These are phyloP conservation scores for Ctenoplectra terminalis DNA, from an alignment of 1,140 invertebrate species.

Conservation along the genomic window DNA sequence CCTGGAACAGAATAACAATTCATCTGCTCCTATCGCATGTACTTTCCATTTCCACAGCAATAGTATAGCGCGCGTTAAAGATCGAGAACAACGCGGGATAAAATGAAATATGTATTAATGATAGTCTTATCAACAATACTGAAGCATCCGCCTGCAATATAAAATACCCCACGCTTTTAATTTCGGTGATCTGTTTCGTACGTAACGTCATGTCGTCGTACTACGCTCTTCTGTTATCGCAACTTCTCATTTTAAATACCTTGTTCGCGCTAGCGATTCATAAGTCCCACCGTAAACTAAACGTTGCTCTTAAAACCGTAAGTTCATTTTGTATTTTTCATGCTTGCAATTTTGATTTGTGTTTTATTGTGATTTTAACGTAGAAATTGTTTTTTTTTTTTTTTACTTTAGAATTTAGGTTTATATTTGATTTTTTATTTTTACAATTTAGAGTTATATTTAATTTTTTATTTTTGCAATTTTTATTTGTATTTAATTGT, in stretches of 20 bases:
- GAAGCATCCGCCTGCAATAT: conserved; percentile 3
- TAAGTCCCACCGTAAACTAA: conserved; percentile 22
- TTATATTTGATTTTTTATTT: no score
- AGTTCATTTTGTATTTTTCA: not conserved
- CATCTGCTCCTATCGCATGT: conserved; percentile 12
- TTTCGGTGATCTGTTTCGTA: not conserved
- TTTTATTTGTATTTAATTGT: no score
- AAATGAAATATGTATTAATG: conserved; percentile 4
- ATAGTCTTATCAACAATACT: not conserved
- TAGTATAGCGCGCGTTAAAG: conserved; percentile 15
- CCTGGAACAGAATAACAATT: not conserved
- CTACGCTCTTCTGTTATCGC: not conserved
- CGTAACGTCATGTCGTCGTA: conserved; percentile 7
- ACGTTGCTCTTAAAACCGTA: conserved; percentile 31
- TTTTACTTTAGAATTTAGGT: no score
- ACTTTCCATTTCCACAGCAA: conserved; percentile 26
- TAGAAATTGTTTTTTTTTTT: no score
- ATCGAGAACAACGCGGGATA: not conserved
- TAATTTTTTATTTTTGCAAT: not conserved
- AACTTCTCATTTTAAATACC: not conserved
- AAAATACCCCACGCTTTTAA: conserved; percentile 16
- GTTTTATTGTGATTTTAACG: no score
- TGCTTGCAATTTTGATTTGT: not conserved
- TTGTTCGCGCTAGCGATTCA: not conserved
- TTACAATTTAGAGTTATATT: no score